A percentile compares a stretch with the other conserved stretches of the same genome.
Conservation (phyloP, 2,113 vertebrate genomes). For the Mystacornis crossleyi region DNA sequence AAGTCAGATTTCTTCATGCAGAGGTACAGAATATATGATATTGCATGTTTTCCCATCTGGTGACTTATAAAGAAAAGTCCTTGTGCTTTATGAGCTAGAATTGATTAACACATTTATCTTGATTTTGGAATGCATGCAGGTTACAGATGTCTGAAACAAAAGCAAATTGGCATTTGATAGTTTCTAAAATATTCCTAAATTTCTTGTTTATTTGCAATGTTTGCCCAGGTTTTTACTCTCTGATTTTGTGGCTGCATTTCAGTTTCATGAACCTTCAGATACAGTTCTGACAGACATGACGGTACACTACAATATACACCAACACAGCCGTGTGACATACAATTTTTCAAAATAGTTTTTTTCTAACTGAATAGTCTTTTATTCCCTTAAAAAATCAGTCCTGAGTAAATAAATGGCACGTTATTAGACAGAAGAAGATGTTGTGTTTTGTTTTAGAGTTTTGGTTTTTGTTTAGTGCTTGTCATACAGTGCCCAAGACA, state of each 20-base stretch:
- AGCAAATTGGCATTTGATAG: background rate
- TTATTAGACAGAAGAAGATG: background rate
- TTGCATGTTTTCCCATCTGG: conserved; percentile 4
- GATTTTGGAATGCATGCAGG: background rate
- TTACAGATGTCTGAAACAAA: background rate
- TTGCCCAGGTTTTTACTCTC: background rate
- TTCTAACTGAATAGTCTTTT: background rate
- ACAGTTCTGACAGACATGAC: background rate
- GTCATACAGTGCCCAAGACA: background rate
- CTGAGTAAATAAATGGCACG: background rate
- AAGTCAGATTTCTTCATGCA: background rate
- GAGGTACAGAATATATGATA: background rate
- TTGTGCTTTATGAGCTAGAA: background rate
- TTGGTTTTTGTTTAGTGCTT: background rate
- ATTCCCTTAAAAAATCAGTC: background rate
- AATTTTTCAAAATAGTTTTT: background rate
- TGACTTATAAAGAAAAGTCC: background rate
- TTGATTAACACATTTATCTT: background rate
- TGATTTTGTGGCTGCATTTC: background rate
- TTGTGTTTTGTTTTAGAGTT: background rate
- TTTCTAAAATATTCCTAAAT: background rate
- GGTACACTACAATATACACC: background rate
- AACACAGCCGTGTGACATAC: background rate
- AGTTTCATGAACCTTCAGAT: background rate
- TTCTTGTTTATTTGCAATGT: background rate